phyloP scores from a whole-genome alignment of 2,113 vertebrate species.

The Corythaeola cristata region DNA sequence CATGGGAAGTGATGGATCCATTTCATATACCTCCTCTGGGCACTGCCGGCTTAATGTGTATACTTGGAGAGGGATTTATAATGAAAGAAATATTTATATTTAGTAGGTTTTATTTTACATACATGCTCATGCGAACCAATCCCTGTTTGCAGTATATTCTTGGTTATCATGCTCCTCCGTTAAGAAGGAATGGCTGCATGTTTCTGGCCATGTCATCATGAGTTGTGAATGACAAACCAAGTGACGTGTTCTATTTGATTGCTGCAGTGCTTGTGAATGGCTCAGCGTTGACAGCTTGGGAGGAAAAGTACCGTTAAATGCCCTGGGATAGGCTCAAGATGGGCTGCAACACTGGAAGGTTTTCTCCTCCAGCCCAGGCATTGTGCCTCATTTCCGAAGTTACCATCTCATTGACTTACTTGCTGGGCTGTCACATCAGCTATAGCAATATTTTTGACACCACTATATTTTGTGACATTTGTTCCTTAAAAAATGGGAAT shows the following conservation, averaged over 20 bases:
- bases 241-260: not conserved
- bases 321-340: not conserved
- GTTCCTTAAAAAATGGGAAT: conserved; percentile 12
- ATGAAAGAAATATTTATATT: not conserved
- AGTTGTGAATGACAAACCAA: not conserved
- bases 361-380: not conserved
- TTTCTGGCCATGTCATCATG: not conserved
- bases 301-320: not conserved
- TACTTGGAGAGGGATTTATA: not conserved
- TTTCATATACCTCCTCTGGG: not conserved
- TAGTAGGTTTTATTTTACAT: not conserved
- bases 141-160: not conserved
- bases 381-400: not conserved
- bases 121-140: not conserved
- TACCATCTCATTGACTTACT: not conserved
- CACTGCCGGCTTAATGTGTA: not conserved
- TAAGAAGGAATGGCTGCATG: not conserved
- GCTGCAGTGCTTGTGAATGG: not conserved
- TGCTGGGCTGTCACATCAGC: not conserved
- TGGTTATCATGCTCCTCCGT: accelerated
- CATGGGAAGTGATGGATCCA: not conserved
- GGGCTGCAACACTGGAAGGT: not conserved
- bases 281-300: not conserved
- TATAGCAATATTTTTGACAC: not conserved
- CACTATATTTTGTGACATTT: not conserved